Evolutionary conservation across 2,113 vertebrate genomes (phyloP), one percentile per base, ranked within the genome.

Genomic region (Centrocercus urophasianus): DNA sequence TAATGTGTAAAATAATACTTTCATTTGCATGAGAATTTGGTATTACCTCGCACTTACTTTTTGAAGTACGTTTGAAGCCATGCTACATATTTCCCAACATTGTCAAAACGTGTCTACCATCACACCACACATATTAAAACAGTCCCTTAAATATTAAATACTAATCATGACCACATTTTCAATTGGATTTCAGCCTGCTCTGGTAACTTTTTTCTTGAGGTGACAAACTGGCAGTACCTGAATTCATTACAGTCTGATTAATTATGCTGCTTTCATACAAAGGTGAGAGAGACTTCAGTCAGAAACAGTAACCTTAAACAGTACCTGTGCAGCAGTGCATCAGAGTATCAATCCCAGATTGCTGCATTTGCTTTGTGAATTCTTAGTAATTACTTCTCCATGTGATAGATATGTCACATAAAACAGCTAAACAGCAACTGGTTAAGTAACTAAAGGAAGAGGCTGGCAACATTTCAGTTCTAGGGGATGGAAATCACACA

Each of bases 161-260:
- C 32, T 85, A 71, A 90, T 70, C 0, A 2, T 6, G 8, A 93
- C 78, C 74, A 14, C 82, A 71, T 83, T 97, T 92, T 56, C 79
- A 91, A 66, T 5, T 86, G 87, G 89, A 94, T 97, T 96, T 94
- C 73, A 95, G 60, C n/a, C 56, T 72, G 88, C 67, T 92, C 82
- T 85, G 57, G 70, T 65, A 83, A 82, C n/a, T 96, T 91, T 7
- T 88, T 80, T 97, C 86, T 97, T 36, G 45, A 95, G 93, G 96
- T 97, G 95, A 97, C 88, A 88, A 89, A 95, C 94, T 25, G 8
- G 73, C 86, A 94, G 87, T 71, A 91, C 88, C 91, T 95, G 97
- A 97, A 97, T 96, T 96, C 93, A 95, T 97, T 97, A 96, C 81
- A 91, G 83, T 80, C 92, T 96, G 93, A 96, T 97, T 97, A 97